Conservation (phyloP, 2,888 invertebrate genomes). For the Epiblema foenella region DNA sequence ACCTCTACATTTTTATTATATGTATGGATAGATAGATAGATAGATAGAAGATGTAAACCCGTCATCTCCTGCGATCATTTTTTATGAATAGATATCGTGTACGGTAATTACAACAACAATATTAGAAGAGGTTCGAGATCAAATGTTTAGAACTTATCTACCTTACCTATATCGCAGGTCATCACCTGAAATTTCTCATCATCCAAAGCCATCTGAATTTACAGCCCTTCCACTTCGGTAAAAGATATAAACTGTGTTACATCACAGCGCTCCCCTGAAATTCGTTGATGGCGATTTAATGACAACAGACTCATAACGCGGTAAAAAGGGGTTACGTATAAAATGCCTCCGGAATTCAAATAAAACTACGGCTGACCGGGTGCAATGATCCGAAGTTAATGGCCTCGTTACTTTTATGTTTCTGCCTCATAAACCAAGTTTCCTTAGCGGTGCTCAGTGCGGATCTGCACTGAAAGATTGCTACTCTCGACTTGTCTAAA, state of each 20-base stretch:
- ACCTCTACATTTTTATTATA: too few species aligned
- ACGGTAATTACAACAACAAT: too few species aligned
- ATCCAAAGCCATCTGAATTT: neutral
- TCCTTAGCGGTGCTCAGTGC: slow-evolving; percentile 47
- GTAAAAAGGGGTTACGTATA: slow-evolving; percentile 47
- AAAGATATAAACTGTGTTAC: slow-evolving; percentile 28
- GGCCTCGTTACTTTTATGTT: slow-evolving; percentile 60
- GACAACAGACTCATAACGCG: slow-evolving; percentile 46
- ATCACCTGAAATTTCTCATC: neutral
- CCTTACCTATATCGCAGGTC: neutral
- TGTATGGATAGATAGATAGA: too few species aligned
- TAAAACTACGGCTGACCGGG: slow-evolving; percentile 54
- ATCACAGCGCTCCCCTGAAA: slow-evolving; percentile 18
- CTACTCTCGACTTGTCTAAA: neutral
- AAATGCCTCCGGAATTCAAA: slow-evolving; percentile 52
- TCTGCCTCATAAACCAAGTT: slow-evolving; percentile 58
- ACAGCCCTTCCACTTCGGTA: neutral
- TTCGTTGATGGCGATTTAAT: slow-evolving; percentile 46
- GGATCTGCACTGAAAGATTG: slow-evolving; percentile 26
- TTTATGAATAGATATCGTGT: too few species aligned
- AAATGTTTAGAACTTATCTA: neutral
- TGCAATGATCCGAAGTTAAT: slow-evolving; percentile 59
- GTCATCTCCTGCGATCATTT: too few species aligned
- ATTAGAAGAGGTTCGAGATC: neutral
- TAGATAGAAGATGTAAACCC: too few species aligned